A percentile compares a stretch with the other conserved stretches of the same genome.
Conservation (phyloP, 2,888 invertebrate genomes). For the Rhagonycha fulva region DNA sequence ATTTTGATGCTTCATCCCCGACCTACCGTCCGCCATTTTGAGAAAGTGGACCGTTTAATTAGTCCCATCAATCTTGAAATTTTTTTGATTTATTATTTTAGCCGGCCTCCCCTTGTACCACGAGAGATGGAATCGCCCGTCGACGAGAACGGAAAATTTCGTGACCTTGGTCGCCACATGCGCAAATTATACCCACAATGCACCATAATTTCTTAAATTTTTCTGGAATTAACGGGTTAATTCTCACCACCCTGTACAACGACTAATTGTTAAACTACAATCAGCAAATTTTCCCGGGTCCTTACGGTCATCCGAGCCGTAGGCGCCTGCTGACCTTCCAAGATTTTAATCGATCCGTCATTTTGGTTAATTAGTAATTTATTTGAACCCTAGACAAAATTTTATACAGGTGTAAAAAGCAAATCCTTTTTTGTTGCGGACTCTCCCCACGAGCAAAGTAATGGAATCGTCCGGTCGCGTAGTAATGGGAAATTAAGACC, state of each 20-base stretch:
- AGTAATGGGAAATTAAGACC: background rate
- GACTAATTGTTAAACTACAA: background rate
- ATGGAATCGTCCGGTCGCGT: background rate
- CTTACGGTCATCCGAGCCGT: background rate
- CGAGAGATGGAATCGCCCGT: background rate
- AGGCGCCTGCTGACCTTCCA: background rate
- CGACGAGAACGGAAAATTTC: background rate
- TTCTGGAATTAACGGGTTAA: too few species aligned
- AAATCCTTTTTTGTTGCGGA: background rate
- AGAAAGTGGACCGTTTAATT: too few species aligned
- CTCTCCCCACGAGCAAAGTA: background rate
- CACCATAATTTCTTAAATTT: background rate
- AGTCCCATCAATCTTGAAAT: too few species aligned
- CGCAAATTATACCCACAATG: background rate
- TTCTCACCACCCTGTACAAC: background rate
- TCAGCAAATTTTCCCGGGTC: background rate
- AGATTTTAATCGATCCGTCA: background rate
- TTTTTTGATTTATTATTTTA: background rate
- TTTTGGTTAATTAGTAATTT: background rate
- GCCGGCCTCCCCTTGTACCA: background rate
- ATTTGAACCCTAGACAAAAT: background rate
- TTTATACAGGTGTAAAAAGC: background rate
- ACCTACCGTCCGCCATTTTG: background rate
- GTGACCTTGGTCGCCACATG: background rate
- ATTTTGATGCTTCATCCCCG: background rate